Base-by-base conservation (phyloP, 2,888 invertebrate species). In the Lithosia quadra region DNA sequence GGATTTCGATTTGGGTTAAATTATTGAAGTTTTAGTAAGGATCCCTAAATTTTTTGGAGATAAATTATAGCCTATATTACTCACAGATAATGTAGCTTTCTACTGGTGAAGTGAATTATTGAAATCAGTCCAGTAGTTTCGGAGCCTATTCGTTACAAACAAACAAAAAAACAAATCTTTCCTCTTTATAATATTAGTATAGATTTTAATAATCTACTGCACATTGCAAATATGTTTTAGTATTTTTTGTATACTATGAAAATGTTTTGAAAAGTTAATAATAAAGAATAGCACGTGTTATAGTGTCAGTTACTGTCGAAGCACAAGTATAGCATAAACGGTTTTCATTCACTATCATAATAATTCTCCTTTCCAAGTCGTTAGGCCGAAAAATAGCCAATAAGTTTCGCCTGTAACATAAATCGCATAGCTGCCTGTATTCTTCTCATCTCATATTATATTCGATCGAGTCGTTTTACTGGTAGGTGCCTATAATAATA, bases 321-420 rank as follows among this genome's bases (percentile, higher is more conserved):
- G n/a, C 18, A 49, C 49, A n/a, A 49, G 18, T n/a, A 43, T 9
- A 18, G 49, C n/a, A n/a, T 49, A n/a, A 49, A 49, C 49, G 18
- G 9, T n/a, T 49, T n/a, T 9, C 9, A 8, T 49, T 49, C n/a
- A n/a, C 49, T 8, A 49, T n/a, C n/a, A 49, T 49, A 49, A 49
- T 49, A 49, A 49, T 49, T 49, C 49, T 49, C n/a, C 49, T 49
- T 49, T 49, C 49, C 49, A 49, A 49, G 33, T 59, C 33, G 33
- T 59, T 28, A 34, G 33, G 18, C 21, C 15, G 59, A 59, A 59
- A 33, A 59, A 59, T 33, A 59, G 59, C 9, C 34, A 58, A 49
- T 49, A n/a, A 49, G 49, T 49, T 49, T 49, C 49, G 49, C n/a
- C 49, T 49, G 49, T 49, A 49, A 49, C 18, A 58, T n/a, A 58